phyloP scores from a whole-genome alignment of 2,797 vertebrate genomes.

The Sebastes matsubarae region DNA sequence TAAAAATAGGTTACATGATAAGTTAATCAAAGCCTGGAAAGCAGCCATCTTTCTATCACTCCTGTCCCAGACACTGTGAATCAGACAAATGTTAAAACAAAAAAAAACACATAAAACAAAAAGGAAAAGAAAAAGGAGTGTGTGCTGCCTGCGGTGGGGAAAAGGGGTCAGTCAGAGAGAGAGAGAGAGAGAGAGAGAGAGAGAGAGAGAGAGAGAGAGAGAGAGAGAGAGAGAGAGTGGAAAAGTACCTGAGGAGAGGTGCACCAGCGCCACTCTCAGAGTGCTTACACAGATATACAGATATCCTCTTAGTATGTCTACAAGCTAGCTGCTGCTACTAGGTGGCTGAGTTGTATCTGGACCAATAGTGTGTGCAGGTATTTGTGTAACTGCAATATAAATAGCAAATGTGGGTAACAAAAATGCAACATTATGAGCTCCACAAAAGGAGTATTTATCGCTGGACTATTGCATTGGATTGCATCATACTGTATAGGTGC shows the following conservation, averaged over 20 bases:
- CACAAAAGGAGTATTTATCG: background rate
- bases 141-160: background rate
- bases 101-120: background rate
- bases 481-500: background rate
- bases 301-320: conserved; percentile 77
- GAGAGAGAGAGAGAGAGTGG: conserved; percentile 23
- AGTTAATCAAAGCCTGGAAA: conserved; percentile 72
- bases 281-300: conserved; percentile 58
- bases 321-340: conserved; percentile 47
- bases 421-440: background rate
- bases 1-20: conserved; percentile 77
- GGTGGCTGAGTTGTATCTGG: background rate
- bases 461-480: background rate
- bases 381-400: background rate
- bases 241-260: conserved; percentile 82
- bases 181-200: background rate
- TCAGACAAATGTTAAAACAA: conserved; percentile 17
- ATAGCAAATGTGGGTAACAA: background rate
- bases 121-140: background rate
- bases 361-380: background rate
- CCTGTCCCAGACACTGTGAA: background rate
- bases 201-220: conserved; percentile 13
- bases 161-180: conserved; percentile 51
- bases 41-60: conserved; percentile 15
- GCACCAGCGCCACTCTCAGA: conserved; percentile 77